Evolutionary conservation across 2,888 invertebrate genomes (phyloP), one percentile per base, ranked within the genome.

Genomic region (Cheiracanthium punctorium): DNA sequence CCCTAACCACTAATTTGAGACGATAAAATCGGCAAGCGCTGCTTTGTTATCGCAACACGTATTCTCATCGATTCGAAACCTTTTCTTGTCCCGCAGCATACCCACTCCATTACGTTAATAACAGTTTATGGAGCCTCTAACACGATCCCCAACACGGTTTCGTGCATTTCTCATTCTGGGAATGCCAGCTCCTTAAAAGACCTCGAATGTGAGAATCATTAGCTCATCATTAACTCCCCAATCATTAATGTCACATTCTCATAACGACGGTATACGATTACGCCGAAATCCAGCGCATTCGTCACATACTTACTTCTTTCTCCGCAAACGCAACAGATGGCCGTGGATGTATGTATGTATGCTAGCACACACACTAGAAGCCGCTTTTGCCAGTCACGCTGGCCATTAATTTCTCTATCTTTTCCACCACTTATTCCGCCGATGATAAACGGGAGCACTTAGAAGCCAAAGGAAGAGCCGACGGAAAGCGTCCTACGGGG

Each of bases 371-470:
- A n/a, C n/a, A n/a, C n/a, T 29, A 14, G 30, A 67, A 32, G 14
- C 5, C 30, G 67, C 30, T n/a, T 67, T 67, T 67, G 12, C 32
- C 10, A 28, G 64, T 17, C 74, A 52, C 30, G 20, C 17, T 30
- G n/a, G 28, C 58, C 75, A 75, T 75, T 74, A 52, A 52, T 29
- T 75, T 71, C 58, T 75, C 75, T 70, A 30, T 43, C 20, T 29
- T 48, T 41, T 52, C 75, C 43, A 32, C 64, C 20, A 29, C 64
- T 75, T 52, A 30, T 73, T 28, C 74, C 4, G 7, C 5, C 10
- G 41, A 72, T 77, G 77, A 84, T 84, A 77, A 84, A 84, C 82
- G 77, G 77, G 82, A 72, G 82, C 76, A 64, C 48, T 81, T 81
- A 74, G 29, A 17, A 24, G 65, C 73, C 37, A 52, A 28, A 69